phyloP scores from a whole-genome alignment of 1,140 invertebrate genomes.

The Danaus melanippus region DNA sequence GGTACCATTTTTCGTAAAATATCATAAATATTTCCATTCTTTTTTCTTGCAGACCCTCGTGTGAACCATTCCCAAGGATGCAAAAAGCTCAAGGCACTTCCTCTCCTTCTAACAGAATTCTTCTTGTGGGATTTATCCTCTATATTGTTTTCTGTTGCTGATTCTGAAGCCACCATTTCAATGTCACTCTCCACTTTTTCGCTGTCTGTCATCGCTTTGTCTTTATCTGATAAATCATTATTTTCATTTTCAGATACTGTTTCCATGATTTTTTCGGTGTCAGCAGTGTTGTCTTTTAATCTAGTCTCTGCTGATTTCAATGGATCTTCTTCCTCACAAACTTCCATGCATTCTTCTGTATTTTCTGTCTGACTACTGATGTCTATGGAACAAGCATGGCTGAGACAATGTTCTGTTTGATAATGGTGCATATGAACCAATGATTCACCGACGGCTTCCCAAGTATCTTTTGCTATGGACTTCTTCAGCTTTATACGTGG shows the following conservation, averaged over 20 bases:
- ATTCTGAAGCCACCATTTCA: slow-evolving; percentile 29
- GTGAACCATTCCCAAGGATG: slow-evolving; percentile 84
- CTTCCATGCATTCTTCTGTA: slow-evolving; percentile 33
- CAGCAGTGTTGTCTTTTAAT: slow-evolving; percentile 32
- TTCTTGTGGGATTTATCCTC: slow-evolving; percentile 70
- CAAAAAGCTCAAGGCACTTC: slow-evolving; percentile 77
- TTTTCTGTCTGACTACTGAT: slow-evolving; percentile 42
- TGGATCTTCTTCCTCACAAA: slow-evolving; percentile 23
- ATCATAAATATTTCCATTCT: slow-evolving; percentile 74
- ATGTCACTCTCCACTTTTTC: slow-evolving; percentile 62
- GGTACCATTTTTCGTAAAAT: slow-evolving; percentile 76
- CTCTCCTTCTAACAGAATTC: slow-evolving; percentile 74
- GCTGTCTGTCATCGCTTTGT: slow-evolving; percentile 50
- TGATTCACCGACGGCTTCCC: slow-evolving; percentile 79
- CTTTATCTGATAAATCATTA: slow-evolving; percentile 54
- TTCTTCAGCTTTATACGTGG: slow-evolving; percentile 75
- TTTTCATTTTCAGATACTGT: slow-evolving; percentile 59
- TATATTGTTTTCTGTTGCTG: slow-evolving; percentile 24
- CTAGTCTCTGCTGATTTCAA: slow-evolving; percentile 35
- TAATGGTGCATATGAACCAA: slow-evolving; percentile 79
- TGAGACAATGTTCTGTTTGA: slow-evolving; percentile 73
- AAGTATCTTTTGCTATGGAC: slow-evolving; percentile 75
- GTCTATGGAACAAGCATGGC: slow-evolving; percentile 61
- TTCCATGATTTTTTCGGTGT: slow-evolving; percentile 41
- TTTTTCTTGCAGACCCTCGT: slow-evolving; percentile 76